These are phyloP conservation scores for Saccopteryx bilineata DNA, from an alignment of 2,113 vertebrate species.

Conservation along the genomic window DNA sequence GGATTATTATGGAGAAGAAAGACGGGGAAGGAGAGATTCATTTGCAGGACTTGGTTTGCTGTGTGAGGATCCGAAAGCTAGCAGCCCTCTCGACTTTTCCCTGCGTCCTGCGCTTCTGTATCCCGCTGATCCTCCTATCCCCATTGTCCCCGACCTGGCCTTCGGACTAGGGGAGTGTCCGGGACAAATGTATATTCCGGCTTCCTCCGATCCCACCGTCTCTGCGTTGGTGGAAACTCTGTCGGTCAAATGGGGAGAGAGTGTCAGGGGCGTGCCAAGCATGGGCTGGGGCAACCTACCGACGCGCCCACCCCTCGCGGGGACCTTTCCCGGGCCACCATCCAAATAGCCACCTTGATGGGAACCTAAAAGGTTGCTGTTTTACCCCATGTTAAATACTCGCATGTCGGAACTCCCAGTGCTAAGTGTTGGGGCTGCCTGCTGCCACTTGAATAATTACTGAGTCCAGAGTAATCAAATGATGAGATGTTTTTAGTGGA, in stretches of 20 bases:
- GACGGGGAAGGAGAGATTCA: conserved; percentile 79
- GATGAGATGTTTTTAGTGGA: conserved; percentile 70
- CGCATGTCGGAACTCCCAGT: conserved; percentile 52
- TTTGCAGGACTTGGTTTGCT: conserved; percentile 78
- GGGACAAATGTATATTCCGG: conserved; percentile 84
- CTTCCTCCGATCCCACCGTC: conserved; percentile 79
- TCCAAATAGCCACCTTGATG: conserved; percentile 56
- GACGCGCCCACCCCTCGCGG: conserved; percentile 1
- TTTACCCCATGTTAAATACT: conserved; percentile 52
- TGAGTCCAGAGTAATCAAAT: conserved; percentile 74
- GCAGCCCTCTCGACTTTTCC: conserved; percentile 82
- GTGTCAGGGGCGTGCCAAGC: conserved; percentile 59
- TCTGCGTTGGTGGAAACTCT: conserved; percentile 69
- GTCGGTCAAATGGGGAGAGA: conserved; percentile 46
- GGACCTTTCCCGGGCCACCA: background rate
- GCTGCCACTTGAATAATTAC: conserved; percentile 59
- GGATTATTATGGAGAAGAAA: conserved; percentile 72
- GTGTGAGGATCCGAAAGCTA: conserved; percentile 68
- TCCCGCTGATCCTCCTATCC: conserved; percentile 84
- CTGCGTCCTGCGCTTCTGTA: conserved; percentile 75
- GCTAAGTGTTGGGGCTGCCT: conserved; percentile 66
- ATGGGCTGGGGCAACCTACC: background rate
- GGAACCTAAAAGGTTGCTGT: conserved; percentile 32
- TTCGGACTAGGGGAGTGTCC: conserved; percentile 82
- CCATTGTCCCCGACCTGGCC: conserved; percentile 86